Evolutionary conservation across 2,113 vertebrate genomes (phyloP).

Genomic region (Pangasianodon gigas): DNA sequence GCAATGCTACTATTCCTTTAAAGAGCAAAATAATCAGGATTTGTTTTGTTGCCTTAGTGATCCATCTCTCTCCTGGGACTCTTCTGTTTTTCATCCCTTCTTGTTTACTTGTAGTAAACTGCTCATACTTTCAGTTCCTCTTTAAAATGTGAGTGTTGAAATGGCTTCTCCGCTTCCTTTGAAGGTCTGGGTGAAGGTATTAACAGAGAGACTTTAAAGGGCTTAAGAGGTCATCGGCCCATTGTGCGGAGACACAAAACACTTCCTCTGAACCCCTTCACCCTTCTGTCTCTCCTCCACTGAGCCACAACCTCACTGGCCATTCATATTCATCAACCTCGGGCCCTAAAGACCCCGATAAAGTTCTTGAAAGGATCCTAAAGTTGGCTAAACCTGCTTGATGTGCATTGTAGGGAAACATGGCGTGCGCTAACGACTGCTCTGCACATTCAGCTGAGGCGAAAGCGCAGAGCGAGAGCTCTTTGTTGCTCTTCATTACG

Average conservation of each 20-base stretch:
- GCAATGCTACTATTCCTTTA: neutral
- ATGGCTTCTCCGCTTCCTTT: constrained; percentile 75
- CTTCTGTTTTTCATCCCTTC: constrained; percentile 38
- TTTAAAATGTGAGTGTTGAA: constrained; percentile 75
- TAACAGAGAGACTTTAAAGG: constrained; percentile 76
- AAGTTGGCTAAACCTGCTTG: constrained; percentile 68
- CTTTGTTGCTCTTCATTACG: constrained; percentile 51
- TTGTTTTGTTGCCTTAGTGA: constrained; percentile 38
- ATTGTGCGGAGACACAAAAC: constrained; percentile 80
- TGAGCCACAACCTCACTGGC: constrained; percentile 72
- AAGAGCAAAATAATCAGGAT: neutral
- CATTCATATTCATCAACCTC: constrained; percentile 78
- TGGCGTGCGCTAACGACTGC: constrained; percentile 48
- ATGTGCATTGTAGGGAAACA: constrained; percentile 45
- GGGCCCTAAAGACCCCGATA: constrained; percentile 73
- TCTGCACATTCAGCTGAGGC: constrained; percentile 34
- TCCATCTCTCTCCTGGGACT: constrained; percentile 31
- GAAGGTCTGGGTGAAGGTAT: constrained; percentile 76
- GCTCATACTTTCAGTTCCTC: constrained; percentile 41
- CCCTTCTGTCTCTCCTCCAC: constrained; percentile 69
- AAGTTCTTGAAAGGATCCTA: constrained; percentile 70
- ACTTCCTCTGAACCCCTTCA: constrained; percentile 79
- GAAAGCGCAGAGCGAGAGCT: neutral
- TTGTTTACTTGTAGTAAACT: constrained; percentile 50
- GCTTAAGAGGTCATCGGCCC: constrained; percentile 78